phyloP scores from a whole-genome alignment of 1,140 invertebrate species.

The Drosophila hydei region DNA sequence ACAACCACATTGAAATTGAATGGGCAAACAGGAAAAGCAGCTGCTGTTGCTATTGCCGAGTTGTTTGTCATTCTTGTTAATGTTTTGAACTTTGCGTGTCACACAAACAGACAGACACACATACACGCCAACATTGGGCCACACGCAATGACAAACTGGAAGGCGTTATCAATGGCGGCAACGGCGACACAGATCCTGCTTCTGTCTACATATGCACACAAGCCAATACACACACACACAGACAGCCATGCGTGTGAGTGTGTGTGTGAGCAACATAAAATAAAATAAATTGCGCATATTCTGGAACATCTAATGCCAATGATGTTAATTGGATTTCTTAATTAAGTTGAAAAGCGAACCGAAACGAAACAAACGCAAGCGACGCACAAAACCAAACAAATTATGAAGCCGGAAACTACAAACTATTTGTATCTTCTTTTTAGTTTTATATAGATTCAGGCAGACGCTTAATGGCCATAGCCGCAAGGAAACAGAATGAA shows the following conservation, averaged over 20 bases:
- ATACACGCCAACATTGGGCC: conserved; percentile 5
- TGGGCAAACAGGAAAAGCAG: conserved; percentile 40
- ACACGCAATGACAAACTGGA: conserved; percentile 30
- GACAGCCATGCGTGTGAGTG: conserved; percentile 14
- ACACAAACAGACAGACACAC: conserved; percentile 23
- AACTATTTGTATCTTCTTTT: not conserved
- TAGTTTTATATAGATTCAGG: too few relatives aligned
- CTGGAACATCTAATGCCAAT: conserved; percentile 74
- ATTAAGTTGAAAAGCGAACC: conserved; percentile 70
- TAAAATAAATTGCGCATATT: conserved; percentile 76
- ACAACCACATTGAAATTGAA: conserved; percentile 28
- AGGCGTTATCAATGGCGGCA: conserved; percentile 32
- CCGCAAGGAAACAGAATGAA: too few relatives aligned
- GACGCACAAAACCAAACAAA: conserved; percentile 5
- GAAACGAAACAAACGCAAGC: conserved; percentile 19
- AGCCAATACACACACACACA: conserved; percentile 26
- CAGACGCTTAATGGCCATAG: too few relatives aligned
- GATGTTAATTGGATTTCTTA: conserved; percentile 81
- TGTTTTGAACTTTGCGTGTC: conserved; percentile 40
- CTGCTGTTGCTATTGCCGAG: conserved; percentile 17
- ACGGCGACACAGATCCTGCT: conserved; percentile 48
- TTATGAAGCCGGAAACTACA: conserved; percentile 2
- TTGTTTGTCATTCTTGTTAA: conserved; percentile 42
- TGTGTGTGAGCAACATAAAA: conserved; percentile 50
- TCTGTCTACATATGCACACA: conserved; percentile 35